Base-by-base conservation (phyloP, 2,888 invertebrate species). In the Heliconius erato region DNA sequence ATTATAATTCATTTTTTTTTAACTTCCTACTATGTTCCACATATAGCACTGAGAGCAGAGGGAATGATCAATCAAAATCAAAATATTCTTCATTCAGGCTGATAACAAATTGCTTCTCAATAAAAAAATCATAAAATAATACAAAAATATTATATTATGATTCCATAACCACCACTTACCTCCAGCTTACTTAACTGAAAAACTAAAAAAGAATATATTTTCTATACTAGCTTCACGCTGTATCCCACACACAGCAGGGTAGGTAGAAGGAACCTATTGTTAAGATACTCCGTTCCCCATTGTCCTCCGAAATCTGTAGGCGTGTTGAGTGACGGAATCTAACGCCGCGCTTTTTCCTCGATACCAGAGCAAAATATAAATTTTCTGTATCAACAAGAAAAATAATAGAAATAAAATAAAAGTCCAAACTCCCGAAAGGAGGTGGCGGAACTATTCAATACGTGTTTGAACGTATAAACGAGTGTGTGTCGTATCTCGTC, bases 401-500 rank as follows among this genome's bases (percentile, higher is more conserved):
- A 54, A 54, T 23, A 54, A 14, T 14, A 49, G 23, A 54, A 54
- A 11, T 40, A 9, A 19, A 54, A 54, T 54, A 54, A 23, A 9
- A 54, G 23, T n/a, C n/a, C 1, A 63, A 3, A n/a, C 54, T n/a
- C n/a, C 63, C 59, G 23, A 32, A 59, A 12, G 12, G 14, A 19
- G 32, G 54, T 54, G 32, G 35, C 23, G 28, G 26, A 77, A 77
- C 65, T 65, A 78, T 78, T 78, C 19, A 19, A 49, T 67, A 76
- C 59, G 65, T 78, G 74, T 84, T 82, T 80, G 84, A 76, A 76
- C 80, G 54, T 59, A 84, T 82, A 79, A 82, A 78, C 72, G 83
- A 84, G 71, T 79, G 79, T 81, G 82, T 85, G 82, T 84, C 84
- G 77, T 82, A 81, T 80, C 82, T 81, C 84, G 68, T 82, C 82